phyloP scores from a whole-genome alignment of 1,140 invertebrate genomes.

The Sycophila sp. region DNA sequence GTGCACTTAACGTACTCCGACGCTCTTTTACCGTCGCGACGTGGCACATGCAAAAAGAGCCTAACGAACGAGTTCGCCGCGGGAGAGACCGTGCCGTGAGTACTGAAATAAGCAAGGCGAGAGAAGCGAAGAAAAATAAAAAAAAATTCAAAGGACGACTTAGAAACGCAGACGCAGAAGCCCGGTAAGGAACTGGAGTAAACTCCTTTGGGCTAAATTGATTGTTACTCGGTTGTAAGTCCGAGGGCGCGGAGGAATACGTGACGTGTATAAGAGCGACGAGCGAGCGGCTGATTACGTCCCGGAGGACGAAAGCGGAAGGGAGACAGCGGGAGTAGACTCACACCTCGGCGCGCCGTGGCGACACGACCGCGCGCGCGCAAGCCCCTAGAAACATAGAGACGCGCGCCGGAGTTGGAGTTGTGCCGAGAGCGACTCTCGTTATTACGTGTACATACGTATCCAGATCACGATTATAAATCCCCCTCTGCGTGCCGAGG shows the following conservation, averaged over 20 bases:
- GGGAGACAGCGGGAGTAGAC: too few species aligned
- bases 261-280: conserved; percentile 32
- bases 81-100: background rate
- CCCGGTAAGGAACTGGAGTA: conserved; percentile 24
- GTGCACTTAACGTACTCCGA: conserved; percentile 2
- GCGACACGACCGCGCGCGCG: background rate
- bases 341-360: background rate
- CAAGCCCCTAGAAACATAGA: background rate
- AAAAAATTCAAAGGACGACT: background rate
- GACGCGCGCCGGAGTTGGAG: background rate
- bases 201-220: conserved; percentile 36
- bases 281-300: conserved; percentile 38
- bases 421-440: background rate
- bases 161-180: background rate
- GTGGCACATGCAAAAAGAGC: conserved; percentile 34
- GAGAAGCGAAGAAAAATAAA: background rate
- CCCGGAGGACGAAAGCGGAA: conserved; percentile 24
- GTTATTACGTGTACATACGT: conserved; percentile 4
- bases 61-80: conserved; percentile 16
- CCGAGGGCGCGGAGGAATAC: conserved; percentile 20
- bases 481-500: background rate
- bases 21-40: too few species aligned
- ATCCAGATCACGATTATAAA: conserved; percentile 24
- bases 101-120: background rate
- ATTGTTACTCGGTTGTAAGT: conserved; percentile 37